A percentile compares a stretch with the other conserved stretches of the same genome.
phyloP scores from a whole-genome alignment of 1,140 invertebrate species.

The Mycetomoellerius zeteki region DNA sequence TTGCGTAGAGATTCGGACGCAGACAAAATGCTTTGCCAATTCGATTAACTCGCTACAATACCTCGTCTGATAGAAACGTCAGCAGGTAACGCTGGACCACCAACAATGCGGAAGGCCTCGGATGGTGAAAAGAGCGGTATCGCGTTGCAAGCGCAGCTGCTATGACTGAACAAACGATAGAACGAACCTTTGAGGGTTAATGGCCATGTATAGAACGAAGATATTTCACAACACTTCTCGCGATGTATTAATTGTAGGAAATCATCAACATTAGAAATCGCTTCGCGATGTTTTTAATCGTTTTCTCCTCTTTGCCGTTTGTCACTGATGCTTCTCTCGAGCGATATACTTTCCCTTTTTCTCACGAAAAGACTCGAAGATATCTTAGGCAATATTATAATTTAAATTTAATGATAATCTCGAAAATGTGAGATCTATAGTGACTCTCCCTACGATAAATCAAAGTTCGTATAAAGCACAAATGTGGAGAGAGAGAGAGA shows the following conservation, averaged over 20 bases:
- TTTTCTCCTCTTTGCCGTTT: conserved; percentile 53
- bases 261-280: conserved; percentile 74
- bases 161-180: conserved; percentile 78
- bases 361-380: not conserved
- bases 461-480: not conserved
- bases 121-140: conserved; percentile 72
- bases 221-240: conserved; percentile 41
- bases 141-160: conserved; percentile 69
- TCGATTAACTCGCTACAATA: conserved; percentile 20
- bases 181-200: conserved; percentile 63
- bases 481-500: not conserved
- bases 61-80: conserved; percentile 48
- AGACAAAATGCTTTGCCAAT: conserved; percentile 10
- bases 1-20: not conserved
- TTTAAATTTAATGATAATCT: not conserved
- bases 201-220: conserved; percentile 45
- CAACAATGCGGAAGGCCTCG: conserved; percentile 65
- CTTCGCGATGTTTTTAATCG: not conserved
- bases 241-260: conserved; percentile 82
- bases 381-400: not conserved
- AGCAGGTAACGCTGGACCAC: conserved; percentile 53
- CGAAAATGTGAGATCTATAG: not conserved
- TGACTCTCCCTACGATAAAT: not conserved
- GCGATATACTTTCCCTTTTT: not conserved
- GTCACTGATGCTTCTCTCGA: conserved; percentile 53